Evolutionary conservation across 1,140 invertebrate species (phyloP), one percentile per base, ranked within the genome.

Genomic region (Maniola jurtina): DNA sequence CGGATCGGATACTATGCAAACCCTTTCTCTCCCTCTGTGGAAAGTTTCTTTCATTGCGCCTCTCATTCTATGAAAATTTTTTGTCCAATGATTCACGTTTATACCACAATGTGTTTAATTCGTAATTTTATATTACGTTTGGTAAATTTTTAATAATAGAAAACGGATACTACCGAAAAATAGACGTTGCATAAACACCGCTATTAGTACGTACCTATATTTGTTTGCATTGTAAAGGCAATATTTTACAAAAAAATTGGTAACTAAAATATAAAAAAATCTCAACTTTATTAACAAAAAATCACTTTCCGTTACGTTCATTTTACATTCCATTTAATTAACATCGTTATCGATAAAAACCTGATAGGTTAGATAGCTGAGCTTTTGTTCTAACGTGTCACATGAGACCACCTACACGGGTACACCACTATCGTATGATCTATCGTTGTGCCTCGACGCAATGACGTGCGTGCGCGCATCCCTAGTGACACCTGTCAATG

Each of bases 401-500:
- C 35, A 8, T 35, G 60, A 76, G 85, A 86, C 85, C 85, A 89
- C 85, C 85, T 70, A 66, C 71, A 66, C 68, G 52, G 66, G 69
- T 81, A 77, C 80, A 81, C 75, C 82, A 80, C 81, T 83, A 88
- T 88, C 86, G 79, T 77, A 89, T 85, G 81, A 89, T 89, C 83
- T 86, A 88, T 86, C 78, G 76, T 63, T 66, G 57, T 76, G 80
- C 79, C 73, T 69, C 66, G 66, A 68, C 66, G 78, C 81, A 83
- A 80, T 79, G 84, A 85, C 79, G 72, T 79, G 80, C 76, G 84
- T 75, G 75, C 80, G 80, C 77, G 75, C 80, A 80, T 77, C 76
- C 67, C 73, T 70, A 73, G 77, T 89, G 87, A 89, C 87, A 89
- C 85, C 82, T 89, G 87, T 89, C 87, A 89, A 77, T 86, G 84